These are phyloP conservation scores for Acrocephalus arundinaceus DNA, from an alignment of 2,113 vertebrate species.

Conservation along the genomic window DNA sequence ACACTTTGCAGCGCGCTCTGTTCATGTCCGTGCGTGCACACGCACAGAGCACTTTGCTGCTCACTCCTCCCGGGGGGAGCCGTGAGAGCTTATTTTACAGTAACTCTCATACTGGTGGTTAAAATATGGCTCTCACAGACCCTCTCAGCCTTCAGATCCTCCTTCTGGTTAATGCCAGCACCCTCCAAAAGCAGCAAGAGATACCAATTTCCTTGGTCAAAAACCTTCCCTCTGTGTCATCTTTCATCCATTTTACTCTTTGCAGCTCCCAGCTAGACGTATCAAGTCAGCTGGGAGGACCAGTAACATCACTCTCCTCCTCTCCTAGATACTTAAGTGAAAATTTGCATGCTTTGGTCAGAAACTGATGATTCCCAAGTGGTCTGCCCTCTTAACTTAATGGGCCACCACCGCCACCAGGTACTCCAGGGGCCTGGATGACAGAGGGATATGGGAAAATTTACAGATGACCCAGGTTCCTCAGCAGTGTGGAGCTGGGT, in stretches of 20 bases:
- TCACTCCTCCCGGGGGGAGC: not conserved
- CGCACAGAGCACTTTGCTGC: not conserved
- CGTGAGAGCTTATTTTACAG: not conserved
- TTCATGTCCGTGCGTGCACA: not conserved
- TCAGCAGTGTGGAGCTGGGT: fast-evolving
- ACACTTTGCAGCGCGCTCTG: not conserved
- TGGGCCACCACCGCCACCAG: not conserved
- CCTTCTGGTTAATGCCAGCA: not conserved
- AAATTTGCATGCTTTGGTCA: not conserved
- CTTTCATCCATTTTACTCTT: not conserved
- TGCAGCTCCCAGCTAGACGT: not conserved
- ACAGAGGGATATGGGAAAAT: not conserved
- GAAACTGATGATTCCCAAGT: not conserved
- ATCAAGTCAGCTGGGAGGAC: not conserved
- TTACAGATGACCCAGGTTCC: not conserved
- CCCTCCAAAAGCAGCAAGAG: not conserved
- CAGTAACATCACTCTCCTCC: not conserved
- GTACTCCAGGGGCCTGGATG: not conserved
- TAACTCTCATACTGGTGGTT: not conserved
- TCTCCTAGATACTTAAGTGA: not conserved
- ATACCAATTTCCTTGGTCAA: not conserved
- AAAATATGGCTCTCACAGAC: not conserved
- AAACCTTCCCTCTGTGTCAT: not conserved
- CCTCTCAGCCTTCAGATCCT: not conserved
- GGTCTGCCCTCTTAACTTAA: not conserved